phyloP scores from a whole-genome alignment of 2,888 invertebrate genomes.

The Zootermopsis nevadensis region DNA sequence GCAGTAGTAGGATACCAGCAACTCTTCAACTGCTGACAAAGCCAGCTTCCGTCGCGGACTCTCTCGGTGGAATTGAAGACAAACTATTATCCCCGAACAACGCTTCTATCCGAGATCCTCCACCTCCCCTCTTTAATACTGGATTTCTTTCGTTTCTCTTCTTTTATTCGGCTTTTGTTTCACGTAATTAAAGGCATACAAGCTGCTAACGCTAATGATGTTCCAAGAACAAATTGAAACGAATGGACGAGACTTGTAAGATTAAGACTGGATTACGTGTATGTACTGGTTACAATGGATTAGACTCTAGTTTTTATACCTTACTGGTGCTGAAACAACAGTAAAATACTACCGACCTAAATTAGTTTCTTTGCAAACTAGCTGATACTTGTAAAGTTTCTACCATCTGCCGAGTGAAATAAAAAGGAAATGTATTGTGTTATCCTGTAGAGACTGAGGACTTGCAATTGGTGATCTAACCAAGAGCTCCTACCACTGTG shows the following conservation, averaged over 20 bases:
- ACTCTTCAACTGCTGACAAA: conserved; percentile 34
- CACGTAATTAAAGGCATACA: conserved; percentile 41
- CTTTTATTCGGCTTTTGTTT: conserved; percentile 26
- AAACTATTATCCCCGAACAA: conserved; percentile 10
- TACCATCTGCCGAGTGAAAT: background rate
- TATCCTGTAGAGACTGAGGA: no score
- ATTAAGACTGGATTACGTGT: conserved; percentile 14
- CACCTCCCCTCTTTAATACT: background rate
- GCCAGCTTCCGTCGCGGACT: background rate
- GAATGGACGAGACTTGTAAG: conserved; percentile 24
- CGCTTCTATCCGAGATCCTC: background rate
- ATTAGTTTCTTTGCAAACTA: background rate
- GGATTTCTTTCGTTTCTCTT: background rate
- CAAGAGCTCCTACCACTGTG: no score
- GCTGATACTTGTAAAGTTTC: background rate
- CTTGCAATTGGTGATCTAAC: no score
- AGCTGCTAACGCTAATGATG: conserved; percentile 16
- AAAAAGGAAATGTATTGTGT: no score
- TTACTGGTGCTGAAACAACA: background rate
- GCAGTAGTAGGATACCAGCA: conserved; percentile 2
- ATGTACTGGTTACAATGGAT: background rate
- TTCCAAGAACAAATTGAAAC: conserved; percentile 40
- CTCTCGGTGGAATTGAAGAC: background rate
- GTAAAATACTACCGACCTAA: background rate
- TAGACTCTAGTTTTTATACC: background rate